Evolutionary conservation across 2,113 vertebrate genomes (phyloP).

Genomic region (Fregetta grallaria): DNA sequence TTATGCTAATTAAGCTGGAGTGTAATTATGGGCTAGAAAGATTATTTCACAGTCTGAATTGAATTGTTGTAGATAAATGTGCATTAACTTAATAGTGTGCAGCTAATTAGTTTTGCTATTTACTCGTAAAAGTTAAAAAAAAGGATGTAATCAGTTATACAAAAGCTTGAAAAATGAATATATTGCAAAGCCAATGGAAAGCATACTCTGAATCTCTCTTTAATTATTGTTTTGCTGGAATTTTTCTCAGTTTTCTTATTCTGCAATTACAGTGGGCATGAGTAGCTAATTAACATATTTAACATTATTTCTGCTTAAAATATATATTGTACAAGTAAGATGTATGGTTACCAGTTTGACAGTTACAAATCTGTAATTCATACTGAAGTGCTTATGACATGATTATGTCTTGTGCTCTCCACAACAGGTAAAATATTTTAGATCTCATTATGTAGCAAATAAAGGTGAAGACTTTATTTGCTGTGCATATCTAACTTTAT

Average conservation of each 20-base stretch:
- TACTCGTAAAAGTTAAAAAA: conserved; percentile 60
- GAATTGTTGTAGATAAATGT: conserved; percentile 82
- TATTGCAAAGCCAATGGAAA: neutral
- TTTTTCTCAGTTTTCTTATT: neutral
- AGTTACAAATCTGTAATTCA: neutral
- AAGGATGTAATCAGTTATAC: conserved; percentile 51
- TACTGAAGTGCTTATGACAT: neutral
- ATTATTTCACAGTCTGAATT: conserved; percentile 77
- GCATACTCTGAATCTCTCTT: neutral
- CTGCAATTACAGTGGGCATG: conserved; percentile 32
- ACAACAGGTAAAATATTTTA: neutral
- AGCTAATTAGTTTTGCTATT: conserved; percentile 76
- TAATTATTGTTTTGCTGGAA: conserved; percentile 19
- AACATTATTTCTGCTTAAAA: conserved; percentile 43
- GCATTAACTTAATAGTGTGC: conserved; percentile 79
- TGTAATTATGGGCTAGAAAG: conserved; percentile 79
- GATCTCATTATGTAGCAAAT: neutral
- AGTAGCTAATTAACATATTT: conserved; percentile 47
- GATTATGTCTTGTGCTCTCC: neutral
- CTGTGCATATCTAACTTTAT: neutral
- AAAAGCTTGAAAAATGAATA: neutral
- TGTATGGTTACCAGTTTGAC: neutral
- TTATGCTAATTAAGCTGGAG: conserved; percentile 76
- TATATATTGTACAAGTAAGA: neutral
- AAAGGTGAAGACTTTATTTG: neutral